Conservation (phyloP, 2,113 vertebrate species). For the Corythornis cristatus region DNA sequence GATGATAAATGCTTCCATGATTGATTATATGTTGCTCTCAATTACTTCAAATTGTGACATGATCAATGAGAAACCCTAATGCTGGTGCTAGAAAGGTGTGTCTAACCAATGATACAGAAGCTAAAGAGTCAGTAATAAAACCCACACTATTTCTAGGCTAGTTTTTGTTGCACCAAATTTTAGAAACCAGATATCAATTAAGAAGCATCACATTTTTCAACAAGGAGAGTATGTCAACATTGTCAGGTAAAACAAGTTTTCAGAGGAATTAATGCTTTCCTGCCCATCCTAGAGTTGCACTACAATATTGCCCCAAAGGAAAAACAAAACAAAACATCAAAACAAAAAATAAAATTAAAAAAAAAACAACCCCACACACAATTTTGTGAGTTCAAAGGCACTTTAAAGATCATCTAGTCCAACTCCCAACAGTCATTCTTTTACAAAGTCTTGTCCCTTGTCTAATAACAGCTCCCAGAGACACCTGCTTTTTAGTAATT, state of each 20-base stretch:
- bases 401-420: not conserved
- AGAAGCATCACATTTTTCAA: not conserved
- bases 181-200: not conserved
- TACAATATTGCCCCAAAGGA: not conserved
- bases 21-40: not conserved
- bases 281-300: not conserved
- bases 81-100: not conserved
- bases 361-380: too few relatives aligned
- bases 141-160: not conserved
- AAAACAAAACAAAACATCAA: not conserved
- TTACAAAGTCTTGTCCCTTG: not conserved
- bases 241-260: not conserved
- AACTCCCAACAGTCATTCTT: fast-evolving
- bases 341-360: too few relatives aligned
- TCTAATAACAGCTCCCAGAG: not conserved
- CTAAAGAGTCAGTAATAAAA: not conserved
- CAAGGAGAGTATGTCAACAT: not conserved
- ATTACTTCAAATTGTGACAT: not conserved
- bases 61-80: not conserved
- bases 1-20: not conserved
- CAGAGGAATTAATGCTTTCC: not conserved
- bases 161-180: not conserved
- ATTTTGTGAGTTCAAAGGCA: not conserved
- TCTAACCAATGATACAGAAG: not conserved
- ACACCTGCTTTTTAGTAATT: not conserved